Conservation (phyloP, 2,113 vertebrate genomes). For the Picathartes gymnocephalus region DNA sequence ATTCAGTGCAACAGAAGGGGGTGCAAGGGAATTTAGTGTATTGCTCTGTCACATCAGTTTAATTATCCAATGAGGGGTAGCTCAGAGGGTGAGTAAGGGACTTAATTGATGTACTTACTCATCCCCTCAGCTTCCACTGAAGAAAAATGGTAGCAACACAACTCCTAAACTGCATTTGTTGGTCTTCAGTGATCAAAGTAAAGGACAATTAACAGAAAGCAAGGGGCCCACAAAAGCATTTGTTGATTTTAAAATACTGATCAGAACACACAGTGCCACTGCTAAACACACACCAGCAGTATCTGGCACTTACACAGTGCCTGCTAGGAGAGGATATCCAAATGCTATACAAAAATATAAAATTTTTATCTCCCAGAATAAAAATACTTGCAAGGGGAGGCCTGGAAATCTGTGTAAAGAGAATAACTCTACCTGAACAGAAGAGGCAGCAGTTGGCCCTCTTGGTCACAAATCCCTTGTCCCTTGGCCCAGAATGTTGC, state of each 20-base stretch:
- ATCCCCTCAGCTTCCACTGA: constrained; percentile 6
- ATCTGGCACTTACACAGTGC: not conserved
- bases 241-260: constrained; percentile 19
- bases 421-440: not conserved
- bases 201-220: constrained; percentile 29
- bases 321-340: not conserved
- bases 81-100: constrained; percentile 24
- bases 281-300: not conserved
- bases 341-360: not conserved
- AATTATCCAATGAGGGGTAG: constrained; percentile 47
- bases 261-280: not conserved
- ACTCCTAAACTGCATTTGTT: not conserved
- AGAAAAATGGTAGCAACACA: constrained; percentile 14
- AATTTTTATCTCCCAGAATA: not conserved
- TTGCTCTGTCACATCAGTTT: constrained; percentile 30
- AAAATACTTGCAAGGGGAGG: not conserved
- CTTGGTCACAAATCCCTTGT: not conserved
- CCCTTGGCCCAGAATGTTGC: not conserved
- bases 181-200: constrained; percentile 16
- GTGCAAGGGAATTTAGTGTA: constrained; percentile 14
- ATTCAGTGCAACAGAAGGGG: constrained; percentile 14
- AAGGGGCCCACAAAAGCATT: not conserved
- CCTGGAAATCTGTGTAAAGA: not conserved
- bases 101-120: constrained; percentile 40
- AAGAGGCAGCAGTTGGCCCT: not conserved